Evolutionary conservation across 2,797 vertebrate genomes (phyloP), one percentile per base, ranked within the genome.

Genomic region (Sebastes hubbsi): DNA sequence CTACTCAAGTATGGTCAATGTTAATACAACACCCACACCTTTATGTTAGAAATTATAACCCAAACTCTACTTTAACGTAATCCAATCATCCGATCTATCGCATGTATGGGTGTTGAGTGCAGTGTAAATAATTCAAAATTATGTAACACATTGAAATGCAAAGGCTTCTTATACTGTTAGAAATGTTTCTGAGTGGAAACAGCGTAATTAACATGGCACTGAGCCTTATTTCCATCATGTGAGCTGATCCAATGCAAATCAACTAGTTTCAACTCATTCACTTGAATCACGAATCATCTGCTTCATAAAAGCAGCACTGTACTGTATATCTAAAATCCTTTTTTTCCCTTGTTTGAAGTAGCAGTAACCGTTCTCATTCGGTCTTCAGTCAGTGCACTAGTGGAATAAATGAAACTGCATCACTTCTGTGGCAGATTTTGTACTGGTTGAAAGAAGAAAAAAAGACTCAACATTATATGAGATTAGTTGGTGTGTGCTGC

Each of bases 51-150:
- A 73, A 64, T 55, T 67, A 80, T 72, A 67, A 16, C 42, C 27
- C 58, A 70, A 83, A 85, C n/a, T 69, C 64, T 61, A 24, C 61
- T 81, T 84, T 67, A 67, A 80, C 76, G 60, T 55, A 82, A 83
- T 74, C 71, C 25, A 82, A 9, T 59, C 52, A 56, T 42, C 13
- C 2, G 3, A 74, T 75, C 34, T 58, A 49, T 27, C 12, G 8
- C 16, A 13, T 77, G 7, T 32, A 16, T n/a, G 16, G 38, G 4
- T 56, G 24, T 64, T 54, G 34, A 70, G 13, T 72, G 22, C n/a
- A 34, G 60, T 20, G 27, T 69, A 58, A 82, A 78, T 74, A 65
- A 64, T 73, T 74, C 14, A 55, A 25, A 72, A 67, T 79, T 12
- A 67, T 49, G 60, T 55, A 69, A 75, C 2, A 29, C 11, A 18